These are phyloP conservation scores for Copidosoma floridanum DNA, from an alignment of 1,140 invertebrate species.

Conservation along the genomic window DNA sequence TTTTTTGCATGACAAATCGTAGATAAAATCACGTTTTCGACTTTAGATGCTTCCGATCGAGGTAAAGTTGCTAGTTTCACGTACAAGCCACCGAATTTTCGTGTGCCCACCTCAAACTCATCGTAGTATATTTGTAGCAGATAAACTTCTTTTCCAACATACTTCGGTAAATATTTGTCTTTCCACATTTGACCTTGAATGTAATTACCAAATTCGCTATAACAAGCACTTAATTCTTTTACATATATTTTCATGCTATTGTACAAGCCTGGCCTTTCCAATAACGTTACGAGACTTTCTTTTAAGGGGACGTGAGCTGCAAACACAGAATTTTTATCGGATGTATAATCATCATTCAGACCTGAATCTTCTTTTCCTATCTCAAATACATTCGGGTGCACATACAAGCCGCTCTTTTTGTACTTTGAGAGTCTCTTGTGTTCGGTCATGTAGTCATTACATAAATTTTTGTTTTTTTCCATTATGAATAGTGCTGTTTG, in stretches of 20 bases:
- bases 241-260: not conserved
- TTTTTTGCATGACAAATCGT: slow-evolving; percentile 15
- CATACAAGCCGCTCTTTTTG: no score
- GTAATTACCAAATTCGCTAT: not conserved
- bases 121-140: not conserved
- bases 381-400: no score
- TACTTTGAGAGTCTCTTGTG: no score
- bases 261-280: not conserved
- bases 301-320: not conserved
- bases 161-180: not conserved
- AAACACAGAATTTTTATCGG: no score
- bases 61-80: slow-evolving; percentile 3
- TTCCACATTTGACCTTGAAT: not conserved
- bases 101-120: not conserved
- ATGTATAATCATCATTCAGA: no score
- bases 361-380: no score
- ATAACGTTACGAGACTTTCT: not conserved
- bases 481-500: no score
- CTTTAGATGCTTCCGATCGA: slow-evolving; percentile 9
- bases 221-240: not conserved
- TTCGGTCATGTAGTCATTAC: no score
- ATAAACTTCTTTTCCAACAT: not conserved
- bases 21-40: slow-evolving; percentile 11
- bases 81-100: not conserved
- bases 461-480: no score